These are phyloP conservation scores for Ochotona princeps DNA, from an alignment of 2,113 vertebrate genomes.

Conservation along the genomic window DNA sequence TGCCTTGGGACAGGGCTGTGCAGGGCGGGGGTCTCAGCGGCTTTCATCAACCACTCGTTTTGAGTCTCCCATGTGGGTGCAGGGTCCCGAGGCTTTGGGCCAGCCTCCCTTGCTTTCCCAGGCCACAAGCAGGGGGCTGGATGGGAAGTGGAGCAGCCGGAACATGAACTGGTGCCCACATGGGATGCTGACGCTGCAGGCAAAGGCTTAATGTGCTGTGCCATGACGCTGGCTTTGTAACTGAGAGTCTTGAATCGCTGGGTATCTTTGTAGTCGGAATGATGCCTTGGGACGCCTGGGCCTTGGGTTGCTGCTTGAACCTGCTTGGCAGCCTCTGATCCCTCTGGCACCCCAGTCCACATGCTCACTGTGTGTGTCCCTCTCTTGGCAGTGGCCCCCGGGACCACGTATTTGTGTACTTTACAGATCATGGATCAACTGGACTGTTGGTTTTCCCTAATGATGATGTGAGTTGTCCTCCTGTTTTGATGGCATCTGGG, in stretches of 20 bases:
- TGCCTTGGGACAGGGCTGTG: not conserved
- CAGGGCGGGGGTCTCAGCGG: not conserved
- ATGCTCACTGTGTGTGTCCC: too few species aligned
- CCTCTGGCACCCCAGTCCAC: too few species aligned
- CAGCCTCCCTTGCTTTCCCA: too few species aligned
- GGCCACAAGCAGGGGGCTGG: too few species aligned
- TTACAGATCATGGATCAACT: constrained; percentile 95
- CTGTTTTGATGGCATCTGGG: not conserved
- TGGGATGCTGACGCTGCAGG: too few species aligned
- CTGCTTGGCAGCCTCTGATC: not conserved
- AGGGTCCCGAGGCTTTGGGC: too few species aligned
- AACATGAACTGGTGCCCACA: too few species aligned
- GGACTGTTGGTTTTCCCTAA: constrained; percentile 94
- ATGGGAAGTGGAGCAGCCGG: too few species aligned
- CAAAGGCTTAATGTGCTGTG: too few species aligned
- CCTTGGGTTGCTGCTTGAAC: not conserved
- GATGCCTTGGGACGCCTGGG: fast-evolving
- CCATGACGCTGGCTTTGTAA: too few species aligned
- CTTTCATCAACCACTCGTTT: not conserved
- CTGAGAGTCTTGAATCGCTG: not conserved
- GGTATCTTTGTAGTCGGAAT: not conserved
- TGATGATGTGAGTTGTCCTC: constrained; percentile 91
- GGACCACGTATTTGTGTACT: constrained; percentile 97
- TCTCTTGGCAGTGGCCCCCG: constrained; percentile 91
- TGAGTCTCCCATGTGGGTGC: too few species aligned